A percentile compares a stretch with the other conserved stretches of the same genome.
Evolutionary conservation across 2,113 vertebrate species (phyloP).

Genomic region (Pachycephala philippinensis): DNA sequence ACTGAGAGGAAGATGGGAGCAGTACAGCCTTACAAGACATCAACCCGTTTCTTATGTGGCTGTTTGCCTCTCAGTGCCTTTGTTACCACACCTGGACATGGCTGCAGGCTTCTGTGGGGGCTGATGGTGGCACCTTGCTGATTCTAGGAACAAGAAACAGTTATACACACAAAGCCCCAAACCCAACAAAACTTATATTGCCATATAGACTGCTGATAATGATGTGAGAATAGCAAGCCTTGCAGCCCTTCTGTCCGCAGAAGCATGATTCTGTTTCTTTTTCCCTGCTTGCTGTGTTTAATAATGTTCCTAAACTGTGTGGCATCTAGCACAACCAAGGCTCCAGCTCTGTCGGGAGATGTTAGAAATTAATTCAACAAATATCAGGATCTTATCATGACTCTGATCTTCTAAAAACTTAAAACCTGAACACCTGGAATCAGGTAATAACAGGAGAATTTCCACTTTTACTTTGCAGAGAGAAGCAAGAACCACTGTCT

Average conservation of each 20-base stretch:
- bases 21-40: not conserved
- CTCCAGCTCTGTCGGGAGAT: not conserved
- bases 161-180: not conserved
- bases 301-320: not conserved
- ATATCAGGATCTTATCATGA: not conserved
- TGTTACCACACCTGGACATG: not conserved
- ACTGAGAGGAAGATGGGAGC: not conserved
- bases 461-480: not conserved
- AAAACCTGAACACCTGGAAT: not conserved
- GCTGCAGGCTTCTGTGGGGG: not conserved
- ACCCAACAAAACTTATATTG: not conserved
- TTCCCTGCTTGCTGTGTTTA: not conserved
- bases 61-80: not conserved
- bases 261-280: not conserved
- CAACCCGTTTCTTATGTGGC: not conserved
- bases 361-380: not conserved
- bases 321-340: not conserved
- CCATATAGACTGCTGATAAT: not conserved
- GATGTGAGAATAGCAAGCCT: not conserved
- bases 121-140: not conserved
- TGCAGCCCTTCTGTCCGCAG: not conserved
- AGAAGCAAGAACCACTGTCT: not conserved
- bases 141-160: not conserved
- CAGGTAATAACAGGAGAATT: not conserved
- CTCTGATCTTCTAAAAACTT: not conserved